phyloP scores from a whole-genome alignment of 2,113 vertebrate species.

The Polypterus bichir region DNA sequence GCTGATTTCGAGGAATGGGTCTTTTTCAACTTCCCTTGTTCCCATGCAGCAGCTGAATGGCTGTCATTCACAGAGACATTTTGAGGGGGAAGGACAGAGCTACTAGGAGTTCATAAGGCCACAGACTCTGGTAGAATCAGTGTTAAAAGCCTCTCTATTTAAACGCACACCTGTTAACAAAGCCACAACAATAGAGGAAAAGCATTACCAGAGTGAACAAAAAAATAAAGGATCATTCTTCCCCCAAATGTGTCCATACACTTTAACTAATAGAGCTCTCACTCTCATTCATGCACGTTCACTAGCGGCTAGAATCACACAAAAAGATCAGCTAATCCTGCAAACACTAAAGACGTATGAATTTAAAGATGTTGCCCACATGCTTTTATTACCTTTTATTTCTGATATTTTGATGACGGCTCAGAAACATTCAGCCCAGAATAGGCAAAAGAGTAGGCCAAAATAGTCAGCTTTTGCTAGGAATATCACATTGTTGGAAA shows the following conservation, averaged over 20 bases:
- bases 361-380: no score
- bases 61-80: conserved; percentile 60
- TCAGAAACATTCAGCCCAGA: no score
- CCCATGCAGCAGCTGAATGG: conserved; percentile 60
- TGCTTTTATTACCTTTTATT: no score
- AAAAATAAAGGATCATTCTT: conserved; percentile 43
- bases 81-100: conserved; percentile 48
- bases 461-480: no score
- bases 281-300: no score
- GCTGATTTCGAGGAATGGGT: conserved; percentile 5
- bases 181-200: conserved; percentile 44
- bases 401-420: no score
- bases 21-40: conserved; percentile 31
- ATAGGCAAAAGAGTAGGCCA: no score
- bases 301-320: no score
- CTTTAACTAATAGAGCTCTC: not conserved
- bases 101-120: conserved; percentile 47
- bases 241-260: conserved; percentile 33
- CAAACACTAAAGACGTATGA: no score
- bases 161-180: conserved; percentile 56
- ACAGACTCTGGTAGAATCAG: conserved; percentile 42
- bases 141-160: conserved; percentile 53
- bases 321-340: no score
- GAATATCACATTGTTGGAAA: no score
- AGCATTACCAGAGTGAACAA: conserved; percentile 6